These are phyloP conservation scores for Recurvirostra avosetta DNA, from an alignment of 2,113 vertebrate species.

Conservation along the genomic window DNA sequence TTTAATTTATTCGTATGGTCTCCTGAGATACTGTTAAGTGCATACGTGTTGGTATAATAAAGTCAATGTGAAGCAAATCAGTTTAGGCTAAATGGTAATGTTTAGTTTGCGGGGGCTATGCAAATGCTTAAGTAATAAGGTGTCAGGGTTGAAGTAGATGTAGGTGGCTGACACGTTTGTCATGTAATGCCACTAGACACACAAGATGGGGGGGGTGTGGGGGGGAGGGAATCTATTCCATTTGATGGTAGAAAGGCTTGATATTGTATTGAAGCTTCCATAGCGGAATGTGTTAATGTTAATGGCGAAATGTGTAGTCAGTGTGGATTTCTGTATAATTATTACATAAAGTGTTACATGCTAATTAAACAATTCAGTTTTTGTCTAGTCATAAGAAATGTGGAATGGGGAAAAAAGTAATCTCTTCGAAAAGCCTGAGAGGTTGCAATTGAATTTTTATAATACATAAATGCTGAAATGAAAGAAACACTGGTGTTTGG, in stretches of 20 bases:
- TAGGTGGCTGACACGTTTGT: background rate
- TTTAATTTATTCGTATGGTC: background rate
- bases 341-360: background rate
- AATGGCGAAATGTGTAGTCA: background rate
- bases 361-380: background rate
- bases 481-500: background rate
- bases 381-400: background rate
- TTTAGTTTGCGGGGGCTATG: background rate
- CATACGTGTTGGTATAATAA: background rate
- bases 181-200: background rate
- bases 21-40: background rate
- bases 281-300: background rate
- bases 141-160: background rate
- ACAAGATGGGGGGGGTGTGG: too few relatives aligned
- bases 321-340: background rate
- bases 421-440: background rate
- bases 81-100: background rate
- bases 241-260: background rate
- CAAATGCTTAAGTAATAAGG: background rate
- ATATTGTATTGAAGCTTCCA: background rate
- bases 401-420: background rate
- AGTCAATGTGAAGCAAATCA: background rate
- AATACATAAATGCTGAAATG: background rate
- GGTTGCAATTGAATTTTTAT: background rate
- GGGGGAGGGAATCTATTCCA: background rate